A percentile compares a stretch with the other conserved stretches of the same genome.
Conservation (phyloP, 2,797 vertebrate species). For the Myoxocephalus aenaeus region DNA sequence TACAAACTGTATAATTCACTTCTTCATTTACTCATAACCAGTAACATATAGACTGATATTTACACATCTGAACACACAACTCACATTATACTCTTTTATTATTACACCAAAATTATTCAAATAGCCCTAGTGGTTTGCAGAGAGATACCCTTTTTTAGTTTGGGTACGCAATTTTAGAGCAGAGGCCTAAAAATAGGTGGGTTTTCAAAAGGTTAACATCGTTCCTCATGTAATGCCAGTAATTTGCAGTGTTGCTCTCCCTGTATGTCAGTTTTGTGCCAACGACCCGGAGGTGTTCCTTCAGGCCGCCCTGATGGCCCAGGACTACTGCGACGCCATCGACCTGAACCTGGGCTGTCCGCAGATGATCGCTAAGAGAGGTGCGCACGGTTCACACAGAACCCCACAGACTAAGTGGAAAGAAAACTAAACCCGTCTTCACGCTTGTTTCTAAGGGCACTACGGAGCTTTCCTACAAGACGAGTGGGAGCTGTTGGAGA, state of each 20-base stretch:
- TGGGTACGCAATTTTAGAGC: no score
- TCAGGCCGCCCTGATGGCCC: slow-evolving; percentile 92
- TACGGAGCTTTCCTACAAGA: slow-evolving; percentile 97
- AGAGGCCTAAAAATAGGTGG: no score
- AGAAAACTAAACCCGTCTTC: not conserved
- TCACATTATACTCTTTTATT: no score
- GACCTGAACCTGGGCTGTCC: slow-evolving; percentile 97
- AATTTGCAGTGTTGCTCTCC: not conserved
- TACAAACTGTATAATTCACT: no score
- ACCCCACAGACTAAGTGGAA: not conserved
- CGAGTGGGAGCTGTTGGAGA: slow-evolving; percentile 94
- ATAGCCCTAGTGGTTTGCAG: no score
- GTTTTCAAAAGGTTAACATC: no score
- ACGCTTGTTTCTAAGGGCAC: slow-evolving; percentile 84
- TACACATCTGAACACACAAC: no score
- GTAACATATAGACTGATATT: no score
- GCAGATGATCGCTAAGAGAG: slow-evolving; percentile 99
- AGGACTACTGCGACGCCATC: slow-evolving; percentile 95
- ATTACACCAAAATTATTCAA: no score
- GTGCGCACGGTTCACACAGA: slow-evolving; percentile 66
- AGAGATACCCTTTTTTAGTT: no score
- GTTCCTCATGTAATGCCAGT: not conserved
- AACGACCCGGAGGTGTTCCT: slow-evolving; percentile 97
- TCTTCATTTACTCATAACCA: no score
- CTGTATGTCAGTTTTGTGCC: slow-evolving; percentile 92